Evolutionary conservation across 2,113 vertebrate species (phyloP).

Genomic region (Gobio gobio): DNA sequence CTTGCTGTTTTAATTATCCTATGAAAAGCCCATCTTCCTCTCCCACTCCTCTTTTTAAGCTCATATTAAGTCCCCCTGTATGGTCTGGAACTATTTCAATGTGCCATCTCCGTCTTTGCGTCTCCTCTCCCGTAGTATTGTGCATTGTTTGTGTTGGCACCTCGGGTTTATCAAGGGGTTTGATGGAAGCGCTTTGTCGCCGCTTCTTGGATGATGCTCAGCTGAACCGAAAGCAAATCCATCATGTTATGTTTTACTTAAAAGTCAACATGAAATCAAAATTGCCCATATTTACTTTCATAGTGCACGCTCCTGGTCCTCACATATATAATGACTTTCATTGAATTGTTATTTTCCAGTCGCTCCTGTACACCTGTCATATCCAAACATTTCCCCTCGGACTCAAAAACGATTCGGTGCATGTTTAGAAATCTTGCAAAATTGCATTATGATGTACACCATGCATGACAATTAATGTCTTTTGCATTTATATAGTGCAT

Average conservation of each 20-base stretch:
- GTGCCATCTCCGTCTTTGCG: constrained; percentile 59
- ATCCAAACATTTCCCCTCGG: not conserved
- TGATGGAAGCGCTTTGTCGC: constrained; percentile 34
- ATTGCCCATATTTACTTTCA: constrained; percentile 14
- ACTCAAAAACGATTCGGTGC: not conserved
- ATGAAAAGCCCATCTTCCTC: constrained; percentile 77
- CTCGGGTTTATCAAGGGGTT: constrained; percentile 45
- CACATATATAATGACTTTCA: not conserved
- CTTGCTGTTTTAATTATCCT: constrained; percentile 82
- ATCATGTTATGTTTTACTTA: constrained; percentile 5
- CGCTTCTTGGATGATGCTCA: constrained; percentile 24
- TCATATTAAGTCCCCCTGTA: constrained; percentile 70
- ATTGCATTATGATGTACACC: not conserved
- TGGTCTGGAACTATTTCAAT: constrained; percentile 66
- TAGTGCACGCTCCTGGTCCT: not conserved
- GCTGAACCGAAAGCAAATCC: constrained; percentile 38
- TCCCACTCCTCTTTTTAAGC: constrained; percentile 72
- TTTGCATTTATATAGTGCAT: not conserved
- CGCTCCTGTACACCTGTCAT: not conserved
- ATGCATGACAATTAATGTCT: not conserved
- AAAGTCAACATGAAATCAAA: constrained; percentile 4
- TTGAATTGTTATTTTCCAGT: not conserved
- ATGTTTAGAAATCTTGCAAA: too few species aligned
- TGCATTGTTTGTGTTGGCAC: constrained; percentile 53
- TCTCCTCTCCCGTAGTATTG: constrained; percentile 38